Conservation (phyloP, 2,113 vertebrate genomes). For the Zosterops borbonicus region DNA sequence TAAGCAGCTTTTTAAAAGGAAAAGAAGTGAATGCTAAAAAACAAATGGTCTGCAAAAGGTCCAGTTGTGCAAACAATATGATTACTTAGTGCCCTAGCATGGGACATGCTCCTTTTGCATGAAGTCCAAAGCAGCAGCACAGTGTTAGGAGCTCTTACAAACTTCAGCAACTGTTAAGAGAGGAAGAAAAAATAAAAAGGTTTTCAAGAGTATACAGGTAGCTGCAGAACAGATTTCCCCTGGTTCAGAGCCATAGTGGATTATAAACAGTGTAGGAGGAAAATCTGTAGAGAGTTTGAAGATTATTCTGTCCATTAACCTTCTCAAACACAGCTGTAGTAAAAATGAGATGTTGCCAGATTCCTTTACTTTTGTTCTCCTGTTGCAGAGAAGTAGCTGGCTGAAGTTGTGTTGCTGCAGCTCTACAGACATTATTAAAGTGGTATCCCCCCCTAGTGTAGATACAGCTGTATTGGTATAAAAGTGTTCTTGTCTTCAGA, state of each 20-base stretch:
- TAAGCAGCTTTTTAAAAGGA: not conserved
- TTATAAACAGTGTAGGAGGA: not conserved
- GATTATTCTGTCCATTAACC: constrained; percentile 28
- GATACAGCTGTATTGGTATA: constrained; percentile 14
- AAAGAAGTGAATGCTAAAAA: not conserved
- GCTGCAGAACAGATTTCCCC: not conserved
- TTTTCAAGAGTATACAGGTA: not conserved
- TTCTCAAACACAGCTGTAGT: constrained; percentile 17
- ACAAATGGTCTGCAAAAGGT: not conserved
- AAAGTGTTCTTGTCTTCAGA: not conserved
- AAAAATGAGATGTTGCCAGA: constrained; percentile 1
- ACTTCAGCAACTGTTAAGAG: not conserved
- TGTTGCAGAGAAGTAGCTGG: not conserved
- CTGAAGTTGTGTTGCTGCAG: not conserved
- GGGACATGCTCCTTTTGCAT: not conserved
- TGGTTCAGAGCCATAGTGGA: not conserved
- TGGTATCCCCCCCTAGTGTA: constrained; percentile 57
- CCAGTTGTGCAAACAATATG: not conserved
- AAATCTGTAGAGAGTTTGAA: not conserved
- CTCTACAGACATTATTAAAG: constrained; percentile 22
- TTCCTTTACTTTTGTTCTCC: not conserved
- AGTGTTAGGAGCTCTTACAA: not conserved
- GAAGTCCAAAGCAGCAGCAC: not conserved
- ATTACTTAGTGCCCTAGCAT: not conserved
- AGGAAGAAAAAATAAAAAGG: not conserved